These are phyloP conservation scores for Peromyscus eremicus DNA, from an alignment of 2,797 vertebrate species.

Conservation along the genomic window DNA sequence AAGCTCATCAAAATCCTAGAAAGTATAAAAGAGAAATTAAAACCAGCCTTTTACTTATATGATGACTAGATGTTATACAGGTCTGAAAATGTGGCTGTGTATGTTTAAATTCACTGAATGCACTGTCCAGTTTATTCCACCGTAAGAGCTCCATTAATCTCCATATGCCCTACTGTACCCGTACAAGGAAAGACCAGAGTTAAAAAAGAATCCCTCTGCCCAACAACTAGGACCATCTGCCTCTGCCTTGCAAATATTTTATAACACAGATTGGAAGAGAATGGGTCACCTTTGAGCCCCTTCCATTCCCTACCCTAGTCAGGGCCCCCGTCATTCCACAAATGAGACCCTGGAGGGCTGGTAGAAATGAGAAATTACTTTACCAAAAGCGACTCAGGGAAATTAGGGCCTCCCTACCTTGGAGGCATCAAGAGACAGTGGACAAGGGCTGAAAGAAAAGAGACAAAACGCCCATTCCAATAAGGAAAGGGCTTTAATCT, in stretches of 20 bases:
- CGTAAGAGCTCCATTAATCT: conserved; percentile 16
- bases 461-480: conserved; percentile 76
- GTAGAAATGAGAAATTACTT: conserved; percentile 85
- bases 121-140: neutral
- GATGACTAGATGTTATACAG: neutral
- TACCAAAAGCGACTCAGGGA: conserved; percentile 82
- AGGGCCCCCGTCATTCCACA: conserved; percentile 80
- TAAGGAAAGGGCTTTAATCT: conserved; percentile 84
- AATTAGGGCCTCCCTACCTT: conserved; percentile 84
- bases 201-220: conserved; percentile 63
- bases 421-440: conserved; percentile 77
- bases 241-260: conserved; percentile 56
- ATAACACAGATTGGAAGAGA: conserved; percentile 53
- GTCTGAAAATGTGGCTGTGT: neutral
- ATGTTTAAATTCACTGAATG: conserved; percentile 27
- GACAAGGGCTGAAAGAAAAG: conserved; percentile 72
- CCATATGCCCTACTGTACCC: neutral
- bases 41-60: neutral
- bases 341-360: conserved; percentile 83
- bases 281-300: conserved; percentile 63
- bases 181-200: conserved; percentile 44
- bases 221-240: neutral
- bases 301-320: conserved; percentile 34
- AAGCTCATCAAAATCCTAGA: neutral
- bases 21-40: conserved; percentile 39